phyloP scores from a whole-genome alignment of 2,888 invertebrate species.

The Dicranocentrus wangi region DNA sequence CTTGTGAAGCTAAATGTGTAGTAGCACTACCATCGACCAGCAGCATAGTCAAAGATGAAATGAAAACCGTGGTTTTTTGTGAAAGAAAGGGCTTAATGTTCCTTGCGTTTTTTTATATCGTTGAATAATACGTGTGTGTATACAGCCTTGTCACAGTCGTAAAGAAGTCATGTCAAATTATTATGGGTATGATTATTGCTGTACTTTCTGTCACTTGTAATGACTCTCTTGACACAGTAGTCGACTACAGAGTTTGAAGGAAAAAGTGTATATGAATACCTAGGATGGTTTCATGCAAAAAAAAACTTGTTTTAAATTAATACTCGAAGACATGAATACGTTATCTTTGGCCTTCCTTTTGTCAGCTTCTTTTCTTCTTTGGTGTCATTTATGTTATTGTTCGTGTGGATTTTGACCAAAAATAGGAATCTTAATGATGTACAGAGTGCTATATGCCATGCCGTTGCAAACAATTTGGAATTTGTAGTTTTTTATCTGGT shows the following conservation, averaged over 20 bases:
- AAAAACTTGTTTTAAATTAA: conserved; percentile 13
- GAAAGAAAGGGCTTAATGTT: conserved; percentile 35
- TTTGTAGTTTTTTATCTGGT: neutral
- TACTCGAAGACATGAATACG: conserved; percentile 1
- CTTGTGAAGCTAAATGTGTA: too few relatives aligned
- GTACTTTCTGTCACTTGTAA: conserved; percentile 68
- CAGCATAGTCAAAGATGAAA: too few relatives aligned
- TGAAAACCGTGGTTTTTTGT: conserved; percentile 29
- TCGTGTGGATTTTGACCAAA: conserved; percentile 6
- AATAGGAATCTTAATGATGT: neutral
- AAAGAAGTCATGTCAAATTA: conserved; percentile 70
- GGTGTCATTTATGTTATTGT: neutral
- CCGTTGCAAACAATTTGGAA: neutral
- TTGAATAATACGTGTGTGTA: conserved; percentile 2
- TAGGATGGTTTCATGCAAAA: conserved; percentile 27
- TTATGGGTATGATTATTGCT: conserved; percentile 70
- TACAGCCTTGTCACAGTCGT: conserved; percentile 62
- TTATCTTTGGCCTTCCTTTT: conserved; percentile 20
- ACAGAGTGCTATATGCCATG: neutral
- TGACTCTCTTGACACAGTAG: conserved; percentile 57
- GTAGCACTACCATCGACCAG: too few relatives aligned
- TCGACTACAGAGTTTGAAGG: conserved; percentile 13
- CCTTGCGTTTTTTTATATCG: conserved; percentile 5
- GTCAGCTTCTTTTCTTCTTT: neutral
- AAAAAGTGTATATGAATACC: neutral